Percentiles rank a stretch among this genome's conserved stretches.
phyloP scores from a whole-genome alignment of 2,888 invertebrate species.

The Thumatha senex region DNA sequence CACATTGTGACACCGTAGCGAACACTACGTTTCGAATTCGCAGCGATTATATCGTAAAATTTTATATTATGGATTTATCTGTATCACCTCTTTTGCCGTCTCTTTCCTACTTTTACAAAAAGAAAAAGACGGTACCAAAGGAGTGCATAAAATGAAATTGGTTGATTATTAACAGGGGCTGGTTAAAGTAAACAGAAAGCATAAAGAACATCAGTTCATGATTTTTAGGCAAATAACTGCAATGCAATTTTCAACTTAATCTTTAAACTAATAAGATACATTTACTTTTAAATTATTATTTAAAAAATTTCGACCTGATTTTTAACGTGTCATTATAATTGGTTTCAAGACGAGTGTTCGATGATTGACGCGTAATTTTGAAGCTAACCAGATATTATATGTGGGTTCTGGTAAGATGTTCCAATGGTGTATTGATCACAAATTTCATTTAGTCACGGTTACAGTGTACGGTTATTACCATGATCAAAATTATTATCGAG shows the following conservation, averaged over 20 bases:
- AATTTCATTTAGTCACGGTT: conserved; percentile 34
- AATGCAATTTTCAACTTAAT: conserved; percentile 40
- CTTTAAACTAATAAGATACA: conserved; percentile 33
- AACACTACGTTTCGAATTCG: conserved; percentile 21
- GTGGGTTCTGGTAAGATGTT: conserved; percentile 42
- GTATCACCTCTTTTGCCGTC: conserved; percentile 51
- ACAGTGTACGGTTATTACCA: conserved; percentile 35
- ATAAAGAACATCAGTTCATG: conserved; percentile 39
- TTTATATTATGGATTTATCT: conserved; percentile 67
- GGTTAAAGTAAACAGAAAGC: conserved; percentile 63
- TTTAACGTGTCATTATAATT: conserved; percentile 58
- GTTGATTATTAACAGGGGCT: conserved; percentile 64
- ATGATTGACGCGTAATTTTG: conserved; percentile 57
- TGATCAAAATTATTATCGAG: conserved; percentile 31
- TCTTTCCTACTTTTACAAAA: conserved; percentile 31
- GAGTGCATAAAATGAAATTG: conserved; percentile 61
- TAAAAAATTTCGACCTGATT: conserved; percentile 48
- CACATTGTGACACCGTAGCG: conserved; percentile 44
- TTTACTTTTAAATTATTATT: conserved; percentile 35
- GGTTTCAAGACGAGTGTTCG: conserved; percentile 49
- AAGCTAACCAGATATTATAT: conserved; percentile 40
- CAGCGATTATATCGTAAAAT: conserved; percentile 64
- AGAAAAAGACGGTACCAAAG: conserved; percentile 40
- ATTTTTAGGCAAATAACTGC: conserved; percentile 47
- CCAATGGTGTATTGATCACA: conserved; percentile 40